Percentiles rank a stretch among this genome's conserved stretches.
These are phyloP conservation scores for Alligator mississippiensis DNA, from an alignment of 2,113 vertebrate genomes.

Conservation along the genomic window DNA sequence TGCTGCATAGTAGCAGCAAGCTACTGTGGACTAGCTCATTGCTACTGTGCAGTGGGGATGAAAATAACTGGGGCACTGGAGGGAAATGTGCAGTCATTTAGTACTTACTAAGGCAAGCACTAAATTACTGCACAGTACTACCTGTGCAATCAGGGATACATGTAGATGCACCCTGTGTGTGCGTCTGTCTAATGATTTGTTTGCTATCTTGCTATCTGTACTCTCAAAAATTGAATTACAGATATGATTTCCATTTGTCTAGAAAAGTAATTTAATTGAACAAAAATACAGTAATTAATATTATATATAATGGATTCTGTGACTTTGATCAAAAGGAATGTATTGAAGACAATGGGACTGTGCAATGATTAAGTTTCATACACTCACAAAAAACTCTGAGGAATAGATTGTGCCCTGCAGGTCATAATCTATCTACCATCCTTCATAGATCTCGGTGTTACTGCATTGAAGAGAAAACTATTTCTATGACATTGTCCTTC, in stretches of 20 bases:
- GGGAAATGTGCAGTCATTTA: no score
- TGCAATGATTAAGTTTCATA: neutral
- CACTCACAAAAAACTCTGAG: neutral
- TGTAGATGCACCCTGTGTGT: no score
- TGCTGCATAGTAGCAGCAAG: no score
- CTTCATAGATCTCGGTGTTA: neutral
- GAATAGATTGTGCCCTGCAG: fast-evolving
- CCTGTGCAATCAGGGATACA: neutral
- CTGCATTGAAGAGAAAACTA: neutral
- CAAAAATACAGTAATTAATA: neutral
- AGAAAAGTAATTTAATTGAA: neutral
- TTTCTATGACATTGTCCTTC: fast-evolving
- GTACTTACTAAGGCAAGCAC: no score
- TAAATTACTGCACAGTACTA: no score
- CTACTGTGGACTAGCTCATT: no score
- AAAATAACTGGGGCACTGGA: no score
- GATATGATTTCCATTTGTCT: neutral
- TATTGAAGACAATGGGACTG: neutral
- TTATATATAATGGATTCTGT: neutral
- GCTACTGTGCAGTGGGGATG: no score
- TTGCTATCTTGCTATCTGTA: neutral
- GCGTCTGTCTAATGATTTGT: neutral
- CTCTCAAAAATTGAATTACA: neutral
- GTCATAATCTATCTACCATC: neutral
- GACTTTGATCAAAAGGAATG: neutral